These are phyloP conservation scores for Rhizomys pruinosus DNA, from an alignment of 2,113 vertebrate species.

Conservation along the genomic window DNA sequence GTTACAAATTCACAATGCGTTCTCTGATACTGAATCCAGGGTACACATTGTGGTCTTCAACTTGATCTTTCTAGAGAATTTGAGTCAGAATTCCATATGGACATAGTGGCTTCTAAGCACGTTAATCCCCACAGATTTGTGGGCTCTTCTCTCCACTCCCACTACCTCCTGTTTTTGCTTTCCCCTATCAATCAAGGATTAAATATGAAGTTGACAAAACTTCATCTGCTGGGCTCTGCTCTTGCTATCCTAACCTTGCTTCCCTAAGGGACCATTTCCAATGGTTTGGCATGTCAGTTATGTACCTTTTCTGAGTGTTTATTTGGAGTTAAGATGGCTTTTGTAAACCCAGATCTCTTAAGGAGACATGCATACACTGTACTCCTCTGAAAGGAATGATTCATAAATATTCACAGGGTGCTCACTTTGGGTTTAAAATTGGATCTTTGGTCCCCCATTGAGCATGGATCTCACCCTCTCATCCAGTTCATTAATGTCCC, in stretches of 20 bases:
- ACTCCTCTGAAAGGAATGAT: background rate
- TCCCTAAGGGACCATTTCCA: background rate
- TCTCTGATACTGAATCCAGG: background rate
- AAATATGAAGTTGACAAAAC: background rate
- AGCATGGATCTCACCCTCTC: background rate
- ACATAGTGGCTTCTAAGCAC: background rate
- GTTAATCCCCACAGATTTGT: background rate
- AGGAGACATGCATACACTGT: background rate
- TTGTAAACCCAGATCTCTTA: background rate
- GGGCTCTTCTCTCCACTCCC: background rate
- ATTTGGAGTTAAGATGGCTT: background rate
- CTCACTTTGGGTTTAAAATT: background rate
- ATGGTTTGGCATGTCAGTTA: background rate
- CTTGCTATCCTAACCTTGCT: background rate
- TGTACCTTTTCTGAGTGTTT: background rate
- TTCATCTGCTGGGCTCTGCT: background rate
- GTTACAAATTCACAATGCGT: background rate
- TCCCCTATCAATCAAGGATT: background rate
- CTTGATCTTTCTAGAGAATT: background rate
- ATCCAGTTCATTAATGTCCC: background rate
- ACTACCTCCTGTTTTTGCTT: background rate
- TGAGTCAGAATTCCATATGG: background rate
- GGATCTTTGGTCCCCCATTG: background rate
- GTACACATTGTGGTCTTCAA: background rate
- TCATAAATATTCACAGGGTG: background rate